These are phyloP conservation scores for Cerastis leucographa DNA, from an alignment of 2,888 invertebrate species.

Conservation along the genomic window DNA sequence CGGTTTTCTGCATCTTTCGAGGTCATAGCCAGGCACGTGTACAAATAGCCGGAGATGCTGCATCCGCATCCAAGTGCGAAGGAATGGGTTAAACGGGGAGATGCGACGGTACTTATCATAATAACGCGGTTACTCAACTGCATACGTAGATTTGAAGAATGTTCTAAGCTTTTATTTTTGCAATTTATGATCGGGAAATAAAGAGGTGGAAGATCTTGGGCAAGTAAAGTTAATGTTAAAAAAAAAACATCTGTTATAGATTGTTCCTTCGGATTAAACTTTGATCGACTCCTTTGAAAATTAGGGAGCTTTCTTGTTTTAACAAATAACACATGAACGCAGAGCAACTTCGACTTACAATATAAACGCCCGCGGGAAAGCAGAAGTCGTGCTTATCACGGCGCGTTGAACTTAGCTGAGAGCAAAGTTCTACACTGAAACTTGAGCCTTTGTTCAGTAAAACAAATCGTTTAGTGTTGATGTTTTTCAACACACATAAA, in stretches of 20 bases:
- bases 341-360: constrained; percentile 4
- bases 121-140: constrained; percentile 15
- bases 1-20: constrained; percentile 12
- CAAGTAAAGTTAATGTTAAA: background rate
- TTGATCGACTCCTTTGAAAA: background rate
- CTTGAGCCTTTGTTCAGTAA: constrained; percentile 17
- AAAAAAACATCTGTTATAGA: background rate
- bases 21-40: constrained; percentile 40
- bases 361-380: constrained; percentile 21
- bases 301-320: background rate
- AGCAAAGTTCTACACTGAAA: constrained; percentile 36
- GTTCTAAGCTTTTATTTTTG: background rate
- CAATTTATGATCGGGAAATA: background rate
- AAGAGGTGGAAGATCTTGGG: background rate
- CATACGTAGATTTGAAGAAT: constrained; percentile 14
- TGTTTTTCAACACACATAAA: background rate
- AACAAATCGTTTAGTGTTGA: background rate
- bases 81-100: background rate
- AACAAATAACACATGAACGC: constrained; percentile 5
- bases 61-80: constrained; percentile 10
- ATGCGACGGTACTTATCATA: constrained; percentile 27
- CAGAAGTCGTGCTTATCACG: constrained; percentile 17
- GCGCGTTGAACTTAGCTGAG: constrained; percentile 19
- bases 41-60: constrained; percentile 1
- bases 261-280: background rate